Base-by-base conservation (phyloP, 2,888 invertebrate genomes). In the Diabrotica balteata region DNA sequence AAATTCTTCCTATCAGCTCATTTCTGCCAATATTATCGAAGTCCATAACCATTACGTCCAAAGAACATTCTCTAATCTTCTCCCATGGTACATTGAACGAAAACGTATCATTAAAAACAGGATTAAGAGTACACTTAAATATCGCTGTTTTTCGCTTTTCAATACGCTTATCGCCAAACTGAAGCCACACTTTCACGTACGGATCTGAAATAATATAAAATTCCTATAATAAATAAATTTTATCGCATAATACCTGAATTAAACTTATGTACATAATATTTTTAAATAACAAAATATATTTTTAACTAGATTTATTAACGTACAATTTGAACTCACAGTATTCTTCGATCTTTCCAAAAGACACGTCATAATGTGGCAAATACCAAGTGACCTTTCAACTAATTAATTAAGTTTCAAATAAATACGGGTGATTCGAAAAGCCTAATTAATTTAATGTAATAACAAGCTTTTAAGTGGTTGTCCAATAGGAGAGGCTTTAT, bases 151-250 rank as follows among this genome's bases (percentile, higher is more conserved):
- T 97, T 84, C 95, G 92, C 81, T 97, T 97, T 86, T 97, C 97
- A 77, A 97, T 93, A 77, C 95, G 91, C 79, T 96, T 96, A 82
- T 96, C 96, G 49, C 96, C 96, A 80, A 96, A 96, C 80, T 96
- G 95, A 55, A 97, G 90, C 97, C 97, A 97, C 10, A 97, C 94
- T 84, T 97, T 97, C n/a, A 97, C 97, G 86, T 97, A 97, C 0
- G 97, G 97, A 91, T 97, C 97, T 97, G 88, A 57, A 87, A 87
- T 11, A 57, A 42, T 6, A 57, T 10, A 5, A 57, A 44, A 5
- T 9, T 8, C 10, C 7, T 1, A 7, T 51, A 51, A 51, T 51
- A 47, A 47, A 47, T 10, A n/a, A 10, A 47, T 51, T 51, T 7
- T 9, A 51, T 51, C 7, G 17, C 2, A 1, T 17, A 17, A 17